Conservation (phyloP, 2,797 vertebrate species). For the Sebastes steindachneri region DNA sequence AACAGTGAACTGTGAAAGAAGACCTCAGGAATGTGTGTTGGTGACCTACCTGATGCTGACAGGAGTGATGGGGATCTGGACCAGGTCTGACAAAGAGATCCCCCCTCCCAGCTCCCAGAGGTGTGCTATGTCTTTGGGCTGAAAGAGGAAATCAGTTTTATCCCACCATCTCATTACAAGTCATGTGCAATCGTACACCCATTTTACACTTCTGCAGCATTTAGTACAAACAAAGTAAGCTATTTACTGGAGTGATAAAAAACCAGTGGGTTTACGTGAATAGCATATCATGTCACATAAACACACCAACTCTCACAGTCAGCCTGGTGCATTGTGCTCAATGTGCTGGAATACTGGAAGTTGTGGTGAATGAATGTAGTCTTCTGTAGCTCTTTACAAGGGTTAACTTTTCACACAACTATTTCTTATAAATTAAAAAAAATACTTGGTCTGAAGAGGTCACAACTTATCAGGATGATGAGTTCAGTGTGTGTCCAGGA, state of each 20-base stretch:
- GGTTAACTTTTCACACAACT: background rate
- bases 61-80: slow-evolving; percentile 89
- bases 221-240: background rate
- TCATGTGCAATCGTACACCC: background rate
- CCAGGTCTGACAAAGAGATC: slow-evolving; percentile 90
- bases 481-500: background rate
- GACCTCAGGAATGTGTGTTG: background rate
- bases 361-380: background rate
- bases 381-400: background rate
- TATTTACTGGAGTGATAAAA: background rate
- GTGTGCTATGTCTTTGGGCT: slow-evolving; percentile 96
- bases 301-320: background rate
- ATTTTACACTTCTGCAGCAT: background rate
- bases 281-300: background rate
- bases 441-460: background rate
- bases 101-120: slow-evolving; percentile 98
- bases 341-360: background rate
- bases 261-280: background rate
- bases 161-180: background rate
- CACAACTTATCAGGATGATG: background rate
- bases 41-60: slow-evolving; percentile 84
- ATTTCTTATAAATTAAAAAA: background rate
- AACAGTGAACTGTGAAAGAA: background rate
- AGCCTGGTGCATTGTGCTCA: background rate
- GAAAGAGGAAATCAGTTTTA: slow-evolving; percentile 10